Base-by-base conservation (phyloP, 2,888 invertebrate genomes). In the Drosophila borborema region DNA sequence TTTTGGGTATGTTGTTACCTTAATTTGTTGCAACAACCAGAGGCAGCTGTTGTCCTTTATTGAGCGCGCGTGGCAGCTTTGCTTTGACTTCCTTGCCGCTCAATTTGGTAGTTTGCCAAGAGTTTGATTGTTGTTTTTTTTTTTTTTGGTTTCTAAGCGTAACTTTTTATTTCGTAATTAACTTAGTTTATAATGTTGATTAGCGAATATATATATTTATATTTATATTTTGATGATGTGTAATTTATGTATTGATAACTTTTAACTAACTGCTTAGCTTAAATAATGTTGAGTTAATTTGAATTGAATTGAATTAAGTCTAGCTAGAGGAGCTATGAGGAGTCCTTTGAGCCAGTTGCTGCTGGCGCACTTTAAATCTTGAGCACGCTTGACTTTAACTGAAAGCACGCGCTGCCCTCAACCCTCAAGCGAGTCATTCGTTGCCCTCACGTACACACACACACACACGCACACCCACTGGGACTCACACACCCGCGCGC, bases 381-480 rank as follows among this genome's bases (percentile, higher is more conserved):
- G 48, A 77, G 74, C 51, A 65, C 46, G 78, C 78, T 81, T 77
- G 67, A 81, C 82, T 78, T 78, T 81, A 81, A 81, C 64, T 55
- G 38, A 18, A 69, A 60, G 61, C 75, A 77, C 51, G 63, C 53
- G 51, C 46, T 62, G 38, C 40, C 46, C 55, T 23, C 49, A 54
- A 45, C 56, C 62, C 53, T 67, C 56, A 18, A 64, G 73, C 70
- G 49, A 67, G 60, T 56, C 43, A 72, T 64, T 72, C 74, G 64
- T 18, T 73, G 73, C 45, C 48, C 74, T 38, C 53, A 59, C 65
- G 55, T 66, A 59, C 51, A 43, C 63, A 28, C 46, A 46, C 36
- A 48, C 45, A 34, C 46, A 28, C 23, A 38, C 46, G 10, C 28
- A 28, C 28, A 23, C 0, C 23, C 48, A 34, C 46, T 18, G 31